Evolutionary conservation across 2,797 vertebrate genomes (phyloP), one percentile per base, ranked within the genome.

Genomic region (Ispidina lecontei): DNA sequence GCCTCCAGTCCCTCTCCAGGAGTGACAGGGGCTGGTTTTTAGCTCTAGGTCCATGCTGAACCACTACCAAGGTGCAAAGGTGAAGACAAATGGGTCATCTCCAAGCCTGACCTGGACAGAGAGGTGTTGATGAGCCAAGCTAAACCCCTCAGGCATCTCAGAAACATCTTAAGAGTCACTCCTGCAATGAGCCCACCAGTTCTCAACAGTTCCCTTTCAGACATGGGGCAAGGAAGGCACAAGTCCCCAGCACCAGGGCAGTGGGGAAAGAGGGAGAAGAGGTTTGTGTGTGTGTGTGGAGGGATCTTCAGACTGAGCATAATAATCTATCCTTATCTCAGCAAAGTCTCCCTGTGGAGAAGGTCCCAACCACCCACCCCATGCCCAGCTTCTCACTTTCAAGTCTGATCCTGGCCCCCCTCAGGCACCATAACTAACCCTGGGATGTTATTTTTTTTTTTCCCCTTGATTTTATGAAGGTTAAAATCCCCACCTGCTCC

Each of bases 391-490:
- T 37, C 10, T 44, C 22, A 31, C 19, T 56, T 63, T 25, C 12
- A 14, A 69, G 10, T 64, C 72, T 21, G 1, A n/a, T 29, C 69
- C 35, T 4, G 8, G 14, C 52, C 80, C 49, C 17, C 1, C 49
- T 15, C 0, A 6, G 56, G 8, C 9, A 16, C 26, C 0, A 0
- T 5, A 15, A 19, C 14, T 4, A 2, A 12, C 28, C 54, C 62
- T 1, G 0, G 58, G 59, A 69, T 1, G 6, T 6, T 6, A 4
- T 11, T 16, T 3, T 11, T 13, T 11, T 13, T 12, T 3, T 2
- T 7, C 43, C 12, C 3, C 14, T 39, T 39, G 1, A 0, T 52
- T 62, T 41, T 59, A 25, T 23, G 63, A 56, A 68, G 67, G 58
- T 51, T 56, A n/a, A 26, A 56, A 26, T 25, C 47, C 17, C 63